Conservation (phyloP, 2,113 vertebrate genomes). For the Chauna torquata region DNA sequence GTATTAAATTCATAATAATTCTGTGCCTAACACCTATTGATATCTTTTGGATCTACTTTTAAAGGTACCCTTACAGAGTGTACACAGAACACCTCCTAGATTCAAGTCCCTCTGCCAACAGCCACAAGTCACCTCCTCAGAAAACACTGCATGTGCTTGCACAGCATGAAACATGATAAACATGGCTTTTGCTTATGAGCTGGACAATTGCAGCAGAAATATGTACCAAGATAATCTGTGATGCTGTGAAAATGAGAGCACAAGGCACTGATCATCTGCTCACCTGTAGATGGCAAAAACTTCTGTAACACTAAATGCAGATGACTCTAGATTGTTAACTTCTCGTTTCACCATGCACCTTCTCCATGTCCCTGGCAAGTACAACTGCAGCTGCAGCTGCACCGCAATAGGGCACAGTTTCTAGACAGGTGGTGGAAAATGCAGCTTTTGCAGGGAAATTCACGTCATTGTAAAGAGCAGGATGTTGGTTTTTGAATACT, state of each 20-base stretch:
- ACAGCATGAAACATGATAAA: too few relatives aligned
- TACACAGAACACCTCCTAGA: background rate
- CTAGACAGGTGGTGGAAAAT: background rate
- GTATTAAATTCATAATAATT: background rate
- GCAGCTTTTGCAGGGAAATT: background rate
- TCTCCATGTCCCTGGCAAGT: background rate
- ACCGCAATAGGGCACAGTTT: background rate
- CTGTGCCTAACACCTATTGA: background rate
- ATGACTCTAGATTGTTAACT: background rate
- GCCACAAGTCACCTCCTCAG: background rate
- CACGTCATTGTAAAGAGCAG: background rate
- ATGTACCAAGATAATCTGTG: background rate
- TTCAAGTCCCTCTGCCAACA: background rate
- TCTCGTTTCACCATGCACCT: accelerated
- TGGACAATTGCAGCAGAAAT: background rate
- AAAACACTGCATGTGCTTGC: background rate
- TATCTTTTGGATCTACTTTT: background rate
- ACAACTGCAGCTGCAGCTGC: background rate
- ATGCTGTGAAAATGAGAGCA: background rate
- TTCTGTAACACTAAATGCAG: background rate
- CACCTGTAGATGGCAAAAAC: background rate
- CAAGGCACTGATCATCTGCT: background rate
- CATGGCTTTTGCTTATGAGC: background rate
- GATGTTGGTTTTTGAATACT: background rate
- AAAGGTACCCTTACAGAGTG: background rate